A percentile compares a stretch with the other conserved stretches of the same genome.
These are phyloP conservation scores for Hemichromis elongatus DNA, from an alignment of 2,113 vertebrate genomes.

Conservation along the genomic window DNA sequence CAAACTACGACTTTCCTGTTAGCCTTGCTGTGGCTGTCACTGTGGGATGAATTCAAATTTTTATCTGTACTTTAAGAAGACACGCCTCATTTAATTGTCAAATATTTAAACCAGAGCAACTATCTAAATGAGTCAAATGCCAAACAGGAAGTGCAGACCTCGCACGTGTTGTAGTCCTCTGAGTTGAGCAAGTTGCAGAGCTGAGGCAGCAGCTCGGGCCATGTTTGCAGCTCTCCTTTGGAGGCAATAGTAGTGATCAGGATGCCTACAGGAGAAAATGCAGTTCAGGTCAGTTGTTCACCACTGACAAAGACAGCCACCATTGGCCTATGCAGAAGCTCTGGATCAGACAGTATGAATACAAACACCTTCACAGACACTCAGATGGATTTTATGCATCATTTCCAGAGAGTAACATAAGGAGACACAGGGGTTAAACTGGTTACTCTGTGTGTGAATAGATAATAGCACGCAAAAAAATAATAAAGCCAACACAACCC, in stretches of 20 bases:
- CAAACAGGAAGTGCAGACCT: slow-evolving; percentile 70
- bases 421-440: accelerated
- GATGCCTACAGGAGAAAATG: slow-evolving; percentile 74
- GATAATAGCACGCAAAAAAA: neutral
- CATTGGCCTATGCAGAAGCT: neutral
- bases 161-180: slow-evolving; percentile 94
- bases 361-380: slow-evolving; percentile 43
- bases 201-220: slow-evolving; percentile 92
- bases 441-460: neutral
- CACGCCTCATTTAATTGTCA: neutral
- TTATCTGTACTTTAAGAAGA: neutral
- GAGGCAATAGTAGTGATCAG: slow-evolving; percentile 94
- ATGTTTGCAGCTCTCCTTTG: slow-evolving; percentile 92
- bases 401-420: slow-evolving; percentile 23
- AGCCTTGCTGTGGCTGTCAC: neutral
- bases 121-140: neutral
- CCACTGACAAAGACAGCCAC: neutral
- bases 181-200: slow-evolving; percentile 94
- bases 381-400: slow-evolving; percentile 55
- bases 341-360: slow-evolving; percentile 71
- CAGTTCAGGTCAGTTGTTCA: neutral
- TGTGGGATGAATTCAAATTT: neutral
- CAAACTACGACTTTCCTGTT: neutral
- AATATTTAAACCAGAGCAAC: neutral
- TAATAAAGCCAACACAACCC: neutral